Percentiles rank a stretch among this genome's conserved stretches.
Conservation (phyloP, 2,113 vertebrate species). For the Rhadina sibilatrix region DNA sequence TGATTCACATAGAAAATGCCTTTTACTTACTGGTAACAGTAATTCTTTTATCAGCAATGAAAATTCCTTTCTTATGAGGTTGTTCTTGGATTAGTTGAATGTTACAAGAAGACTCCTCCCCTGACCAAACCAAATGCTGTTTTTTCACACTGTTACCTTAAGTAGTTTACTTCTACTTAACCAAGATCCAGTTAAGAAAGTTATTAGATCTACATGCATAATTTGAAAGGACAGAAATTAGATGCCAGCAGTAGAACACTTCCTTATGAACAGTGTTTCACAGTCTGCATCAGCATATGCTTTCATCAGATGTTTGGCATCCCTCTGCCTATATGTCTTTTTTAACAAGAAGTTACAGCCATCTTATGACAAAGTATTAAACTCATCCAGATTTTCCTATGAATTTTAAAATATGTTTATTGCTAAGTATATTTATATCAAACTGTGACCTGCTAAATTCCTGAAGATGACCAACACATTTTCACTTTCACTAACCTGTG, state of each 20-base stretch:
- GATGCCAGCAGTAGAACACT: constrained; percentile 4
- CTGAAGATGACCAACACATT: neutral
- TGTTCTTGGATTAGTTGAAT: neutral
- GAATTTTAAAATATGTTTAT: neutral
- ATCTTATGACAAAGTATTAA: neutral
- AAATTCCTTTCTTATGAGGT: neutral
- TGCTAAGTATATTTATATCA: neutral
- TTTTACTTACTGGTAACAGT: neutral
- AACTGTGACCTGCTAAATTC: neutral
- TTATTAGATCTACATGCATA: constrained; percentile 37
- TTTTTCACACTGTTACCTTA: neutral
- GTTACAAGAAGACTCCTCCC: neutral
- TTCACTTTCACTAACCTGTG: neutral
- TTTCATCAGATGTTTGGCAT: constrained; percentile 12
- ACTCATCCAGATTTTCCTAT: neutral
- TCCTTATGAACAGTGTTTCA: constrained; percentile 15
- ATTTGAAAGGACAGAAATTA: constrained; percentile 38
- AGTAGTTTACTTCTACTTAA: constrained; percentile 8
- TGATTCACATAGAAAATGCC: neutral
- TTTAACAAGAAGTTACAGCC: neutral
- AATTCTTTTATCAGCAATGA: neutral
- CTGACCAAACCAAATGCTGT: neutral
- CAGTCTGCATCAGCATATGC: neutral
- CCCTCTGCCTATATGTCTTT: neutral
- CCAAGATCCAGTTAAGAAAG: constrained; percentile 25